Conservation (phyloP, 2,888 invertebrate genomes). For the Globia sparganii region DNA sequence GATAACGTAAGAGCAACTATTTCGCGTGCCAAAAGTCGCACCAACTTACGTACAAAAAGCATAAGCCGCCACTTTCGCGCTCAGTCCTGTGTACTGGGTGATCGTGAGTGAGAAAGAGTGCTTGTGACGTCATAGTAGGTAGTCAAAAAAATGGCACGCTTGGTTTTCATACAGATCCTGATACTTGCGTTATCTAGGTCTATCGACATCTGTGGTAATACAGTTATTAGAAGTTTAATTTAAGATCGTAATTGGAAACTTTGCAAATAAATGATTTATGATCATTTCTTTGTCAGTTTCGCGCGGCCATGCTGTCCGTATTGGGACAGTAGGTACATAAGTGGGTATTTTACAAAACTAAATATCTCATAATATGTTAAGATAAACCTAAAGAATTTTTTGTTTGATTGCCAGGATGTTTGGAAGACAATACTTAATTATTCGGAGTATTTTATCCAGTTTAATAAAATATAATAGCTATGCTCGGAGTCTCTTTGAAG, state of each 20-base stretch:
- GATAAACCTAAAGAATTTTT: background rate
- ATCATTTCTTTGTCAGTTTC: conserved; percentile 14
- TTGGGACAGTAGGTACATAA: background rate
- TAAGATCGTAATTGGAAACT: conserved; percentile 1
- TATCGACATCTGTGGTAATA: too few relatives aligned
- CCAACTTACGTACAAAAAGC: too few relatives aligned
- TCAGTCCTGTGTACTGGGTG: too few relatives aligned
- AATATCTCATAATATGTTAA: background rate
- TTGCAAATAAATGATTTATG: conserved; percentile 27
- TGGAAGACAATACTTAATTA: background rate
- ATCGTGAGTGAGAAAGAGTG: too few relatives aligned
- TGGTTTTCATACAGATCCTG: too few relatives aligned
- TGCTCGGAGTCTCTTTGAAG: too few relatives aligned
- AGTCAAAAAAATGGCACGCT: too few relatives aligned
- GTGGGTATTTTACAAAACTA: conserved; percentile 3
- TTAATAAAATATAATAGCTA: background rate
- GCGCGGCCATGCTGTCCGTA: background rate
- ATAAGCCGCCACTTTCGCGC: too few relatives aligned
- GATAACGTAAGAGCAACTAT: too few relatives aligned
- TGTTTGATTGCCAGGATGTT: background rate
- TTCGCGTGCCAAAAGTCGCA: too few relatives aligned
- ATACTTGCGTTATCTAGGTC: too few relatives aligned
- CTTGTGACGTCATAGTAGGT: too few relatives aligned
- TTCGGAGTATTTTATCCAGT: background rate
- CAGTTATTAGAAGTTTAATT: background rate